phyloP scores from a whole-genome alignment of 2,888 invertebrate species.

The Brachypterus glaber region DNA sequence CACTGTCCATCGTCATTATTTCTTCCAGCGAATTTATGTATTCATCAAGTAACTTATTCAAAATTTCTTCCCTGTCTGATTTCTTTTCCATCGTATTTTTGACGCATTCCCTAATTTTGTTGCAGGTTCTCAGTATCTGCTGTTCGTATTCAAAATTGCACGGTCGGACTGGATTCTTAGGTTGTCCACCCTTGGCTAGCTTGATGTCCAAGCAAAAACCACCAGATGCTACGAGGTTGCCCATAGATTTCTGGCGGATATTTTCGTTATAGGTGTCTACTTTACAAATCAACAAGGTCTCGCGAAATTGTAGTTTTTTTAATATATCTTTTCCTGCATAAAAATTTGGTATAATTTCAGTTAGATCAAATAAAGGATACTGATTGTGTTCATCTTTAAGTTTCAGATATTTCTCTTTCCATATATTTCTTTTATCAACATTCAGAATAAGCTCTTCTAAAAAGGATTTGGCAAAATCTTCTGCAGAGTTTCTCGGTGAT shows the following conservation, averaged over 20 bases:
- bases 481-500: too few relatives aligned
- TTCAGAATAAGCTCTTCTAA: constrained; percentile 27
- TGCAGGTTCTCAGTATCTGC: constrained; percentile 18
- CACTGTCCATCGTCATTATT: constrained; percentile 33
- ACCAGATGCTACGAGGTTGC: constrained; percentile 30
- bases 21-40: constrained; percentile 1
- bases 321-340: constrained; percentile 44
- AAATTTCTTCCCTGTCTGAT: constrained; percentile 18
- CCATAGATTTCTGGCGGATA: too few relatives aligned
- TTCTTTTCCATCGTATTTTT: constrained; percentile 20
- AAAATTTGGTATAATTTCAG: constrained; percentile 26
- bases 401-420: constrained; percentile 27
- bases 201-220: constrained; percentile 42
- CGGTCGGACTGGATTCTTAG: constrained; percentile 17
- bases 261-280: too few relatives aligned
- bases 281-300: constrained; percentile 47
- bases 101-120: constrained; percentile 17
- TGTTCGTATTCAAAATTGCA: constrained; percentile 16
- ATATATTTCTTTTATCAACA: constrained; percentile 25
- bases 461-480: constrained; percentile 16
- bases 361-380: constrained; percentile 28
- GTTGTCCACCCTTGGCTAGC: constrained; percentile 33
- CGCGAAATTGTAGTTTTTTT: constrained; percentile 45
- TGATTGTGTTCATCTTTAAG: constrained; percentile 29
- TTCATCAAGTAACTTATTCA: constrained; percentile 23